Evolutionary conservation across 2,113 vertebrate genomes (phyloP), one percentile per base, ranked within the genome.

Genomic region (Xiphias gladius): DNA sequence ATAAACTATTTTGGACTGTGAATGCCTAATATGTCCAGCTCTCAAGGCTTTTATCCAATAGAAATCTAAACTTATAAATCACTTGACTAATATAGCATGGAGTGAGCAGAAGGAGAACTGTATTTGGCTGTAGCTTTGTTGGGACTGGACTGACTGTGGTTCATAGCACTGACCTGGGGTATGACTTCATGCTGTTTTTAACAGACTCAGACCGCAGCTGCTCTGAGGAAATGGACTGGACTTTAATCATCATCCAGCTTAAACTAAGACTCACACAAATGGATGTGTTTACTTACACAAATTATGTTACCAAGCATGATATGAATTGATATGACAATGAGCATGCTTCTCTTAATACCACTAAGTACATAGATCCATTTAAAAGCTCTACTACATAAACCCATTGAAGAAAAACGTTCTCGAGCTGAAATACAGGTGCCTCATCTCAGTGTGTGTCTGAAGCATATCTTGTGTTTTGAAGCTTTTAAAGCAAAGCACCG

Each of bases 171-270:
- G 95, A 83, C 91, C 4, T 93, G 95, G 96, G 95, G 79, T 39
- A 75, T 88, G 95, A 97, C 96, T 96, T 96, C 96, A 96, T 95
- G 95, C 95, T 91, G 93, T 96, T 95, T 96, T 96, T 94, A 96
- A 96, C 96, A 94, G 94, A 96, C 70, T 65, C 76, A 50, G 74
- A 67, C 82, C 88, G 68, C 96, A 97, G 96, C 97, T 97, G 96
- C 96, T 95, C 39, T 10, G 57, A 88, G 81, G 86, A 88, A 85
- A 89, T 32, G 48, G 67, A 86, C 72, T 17, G 24, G 17, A 66
- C 32, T 86, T 89, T 83, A 86, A 39, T 82, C 85, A 85, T 88
- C 80, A 84, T 37, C 26, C 75, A 70, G 83, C 86, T 85, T 76
- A 63, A 73, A 79, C 62, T 77, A 86, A 86, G 75, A 83, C 79